A percentile compares a stretch with the other conserved stretches of the same genome.
Conservation (phyloP, 1,140 invertebrate genomes). For the Rhyzopertha dominica region DNA sequence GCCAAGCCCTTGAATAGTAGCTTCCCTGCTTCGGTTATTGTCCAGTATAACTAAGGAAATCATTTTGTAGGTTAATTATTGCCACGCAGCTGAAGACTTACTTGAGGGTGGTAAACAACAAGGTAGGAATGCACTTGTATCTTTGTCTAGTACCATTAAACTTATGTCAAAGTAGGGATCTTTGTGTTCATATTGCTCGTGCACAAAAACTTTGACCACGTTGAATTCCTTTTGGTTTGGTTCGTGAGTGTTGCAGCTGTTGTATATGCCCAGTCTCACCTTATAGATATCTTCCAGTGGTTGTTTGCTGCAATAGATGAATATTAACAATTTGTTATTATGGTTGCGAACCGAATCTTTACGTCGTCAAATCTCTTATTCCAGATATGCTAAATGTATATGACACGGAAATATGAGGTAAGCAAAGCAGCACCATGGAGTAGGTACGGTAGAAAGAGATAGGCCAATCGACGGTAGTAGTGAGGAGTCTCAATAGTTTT, state of each 20-base stretch:
- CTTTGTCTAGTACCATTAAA: constrained; percentile 26
- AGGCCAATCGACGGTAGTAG: no score
- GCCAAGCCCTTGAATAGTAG: constrained; percentile 30
- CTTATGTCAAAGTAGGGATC: constrained; percentile 38
- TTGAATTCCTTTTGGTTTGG: constrained; percentile 21
- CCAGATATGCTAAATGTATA: no score
- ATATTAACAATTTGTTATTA: no score
- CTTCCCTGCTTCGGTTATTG: constrained; percentile 1
- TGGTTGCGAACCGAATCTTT: no score
- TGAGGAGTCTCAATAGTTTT: no score
- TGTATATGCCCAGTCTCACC: constrained; percentile 34
- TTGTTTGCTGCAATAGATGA: no score
- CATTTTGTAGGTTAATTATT: not conserved
- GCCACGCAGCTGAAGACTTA: constrained; percentile 1
- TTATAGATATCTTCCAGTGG: constrained; percentile 32
- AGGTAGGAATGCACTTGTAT: constrained; percentile 22
- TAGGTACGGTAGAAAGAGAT: no score
- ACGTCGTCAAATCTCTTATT: no score
- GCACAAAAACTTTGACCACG: constrained; percentile 32
- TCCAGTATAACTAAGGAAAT: not conserved
- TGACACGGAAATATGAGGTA: no score
- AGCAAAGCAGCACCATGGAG: no score
- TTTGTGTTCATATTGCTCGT: constrained; percentile 32
- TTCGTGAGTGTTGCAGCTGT: constrained; percentile 31
- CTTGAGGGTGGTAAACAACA: constrained; percentile 34